A percentile compares a stretch with the other conserved stretches of the same genome.
phyloP scores from a whole-genome alignment of 2,113 vertebrate species.

The Zosterops borbonicus region DNA sequence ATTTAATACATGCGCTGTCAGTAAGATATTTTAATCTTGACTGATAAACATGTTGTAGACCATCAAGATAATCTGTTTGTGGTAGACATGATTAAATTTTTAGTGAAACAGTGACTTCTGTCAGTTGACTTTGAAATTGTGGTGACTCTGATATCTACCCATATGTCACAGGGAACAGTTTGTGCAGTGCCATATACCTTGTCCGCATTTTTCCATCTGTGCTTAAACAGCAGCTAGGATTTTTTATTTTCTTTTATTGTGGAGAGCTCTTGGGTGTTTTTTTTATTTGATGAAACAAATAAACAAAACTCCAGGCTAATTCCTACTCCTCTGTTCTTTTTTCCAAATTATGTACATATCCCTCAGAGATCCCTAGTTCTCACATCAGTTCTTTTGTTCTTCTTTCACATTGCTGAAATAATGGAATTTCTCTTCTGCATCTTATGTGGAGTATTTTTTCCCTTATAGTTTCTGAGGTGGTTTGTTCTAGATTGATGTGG shows the following conservation, averaged over 20 bases:
- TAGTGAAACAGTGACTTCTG: slow-evolving; percentile 18
- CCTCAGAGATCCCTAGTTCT: not conserved
- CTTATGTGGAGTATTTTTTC: not conserved
- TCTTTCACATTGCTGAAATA: not conserved
- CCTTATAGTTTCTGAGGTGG: not conserved
- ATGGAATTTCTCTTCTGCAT: not conserved
- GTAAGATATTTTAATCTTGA: not conserved
- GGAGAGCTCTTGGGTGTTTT: not conserved
- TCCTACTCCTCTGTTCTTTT: not conserved
- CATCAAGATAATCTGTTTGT: not conserved
- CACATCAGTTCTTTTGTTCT: not conserved
- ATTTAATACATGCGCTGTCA: not conserved
- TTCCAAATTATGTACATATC: not conserved
- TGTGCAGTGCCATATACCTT: not conserved
- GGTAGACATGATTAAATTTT: not conserved
- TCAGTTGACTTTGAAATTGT: slow-evolving; percentile 9
- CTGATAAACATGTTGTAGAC: not conserved
- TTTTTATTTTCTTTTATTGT: not conserved
- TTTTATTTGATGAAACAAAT: not conserved
- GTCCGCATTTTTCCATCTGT: not conserved
- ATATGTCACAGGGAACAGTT: not conserved
- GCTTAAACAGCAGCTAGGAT: not conserved
- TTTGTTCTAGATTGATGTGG: not conserved
- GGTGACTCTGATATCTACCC: not conserved
- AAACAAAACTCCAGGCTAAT: not conserved